These are phyloP conservation scores for Bimastos eiseni DNA, from an alignment of 2,888 invertebrate species.

Conservation along the genomic window DNA sequence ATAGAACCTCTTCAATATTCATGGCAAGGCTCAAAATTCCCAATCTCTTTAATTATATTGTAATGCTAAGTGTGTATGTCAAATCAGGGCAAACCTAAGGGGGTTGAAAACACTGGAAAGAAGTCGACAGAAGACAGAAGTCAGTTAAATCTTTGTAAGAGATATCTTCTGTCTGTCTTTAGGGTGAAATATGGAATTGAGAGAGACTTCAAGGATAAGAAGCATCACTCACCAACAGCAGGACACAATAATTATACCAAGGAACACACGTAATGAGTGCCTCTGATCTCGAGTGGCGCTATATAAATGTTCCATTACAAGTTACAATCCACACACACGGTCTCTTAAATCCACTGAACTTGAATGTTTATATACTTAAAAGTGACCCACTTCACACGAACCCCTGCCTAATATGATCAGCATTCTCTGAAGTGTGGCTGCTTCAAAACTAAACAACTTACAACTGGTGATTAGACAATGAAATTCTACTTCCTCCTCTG, in stretches of 20 bases:
- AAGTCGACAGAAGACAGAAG: too few relatives aligned
- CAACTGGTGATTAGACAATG: not conserved
- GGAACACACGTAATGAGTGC: not conserved
- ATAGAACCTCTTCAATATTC: not conserved
- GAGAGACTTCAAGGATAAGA: not conserved
- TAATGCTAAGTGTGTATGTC: not conserved
- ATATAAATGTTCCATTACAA: too few relatives aligned
- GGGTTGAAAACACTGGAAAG: not conserved
- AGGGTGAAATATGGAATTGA: not conserved
- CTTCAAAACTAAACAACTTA: not conserved
- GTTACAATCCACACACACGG: not conserved
- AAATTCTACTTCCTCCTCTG: not conserved
- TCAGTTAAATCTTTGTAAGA: not conserved
- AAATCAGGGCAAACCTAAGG: not conserved
- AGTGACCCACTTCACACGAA: not conserved
- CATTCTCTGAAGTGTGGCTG: not conserved
- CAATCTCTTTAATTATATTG: not conserved
- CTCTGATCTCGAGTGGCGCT: too few relatives aligned
- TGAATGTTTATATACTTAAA: not conserved
- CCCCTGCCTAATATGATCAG: not conserved
- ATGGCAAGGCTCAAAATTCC: not conserved
- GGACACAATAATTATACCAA: not conserved
- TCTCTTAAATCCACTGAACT: not conserved
- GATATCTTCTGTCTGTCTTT: not conserved
- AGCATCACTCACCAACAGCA: not conserved